phyloP scores from a whole-genome alignment of 1,140 invertebrate genomes.

The Geopemphigus sp. region DNA sequence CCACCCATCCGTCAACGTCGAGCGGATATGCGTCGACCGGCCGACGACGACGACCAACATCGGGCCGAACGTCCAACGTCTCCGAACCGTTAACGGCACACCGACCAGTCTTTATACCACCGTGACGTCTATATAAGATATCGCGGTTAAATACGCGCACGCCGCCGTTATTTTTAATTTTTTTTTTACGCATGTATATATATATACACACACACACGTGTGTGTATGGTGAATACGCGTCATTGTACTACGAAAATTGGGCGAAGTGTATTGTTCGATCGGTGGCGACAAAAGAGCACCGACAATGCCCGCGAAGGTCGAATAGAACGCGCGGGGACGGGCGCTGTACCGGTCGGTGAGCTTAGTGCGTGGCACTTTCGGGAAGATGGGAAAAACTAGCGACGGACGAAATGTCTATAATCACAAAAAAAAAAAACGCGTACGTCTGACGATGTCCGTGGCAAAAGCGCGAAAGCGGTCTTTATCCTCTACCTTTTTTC shows the following conservation, averaged over 20 bases:
- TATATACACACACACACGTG: neutral
- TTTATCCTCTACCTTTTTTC: too few relatives aligned
- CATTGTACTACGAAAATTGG: slow-evolving; percentile 41
- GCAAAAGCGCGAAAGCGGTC: too few relatives aligned
- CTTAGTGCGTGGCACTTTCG: neutral
- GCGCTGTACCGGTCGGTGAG: neutral
- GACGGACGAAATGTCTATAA: neutral
- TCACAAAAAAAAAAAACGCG: neutral
- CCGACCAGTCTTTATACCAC: too few relatives aligned
- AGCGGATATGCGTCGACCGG: too few relatives aligned
- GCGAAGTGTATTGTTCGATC: slow-evolving; percentile 30
- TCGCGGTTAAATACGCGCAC: too few relatives aligned
- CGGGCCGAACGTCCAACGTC: too few relatives aligned
- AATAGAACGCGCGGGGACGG: slow-evolving; percentile 20
- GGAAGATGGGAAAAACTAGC: neutral
- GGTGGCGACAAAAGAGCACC: slow-evolving; percentile 27
- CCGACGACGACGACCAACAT: too few relatives aligned
- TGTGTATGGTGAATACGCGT: neutral
- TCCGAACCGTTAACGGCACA: too few relatives aligned
- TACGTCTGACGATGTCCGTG: too few relatives aligned
- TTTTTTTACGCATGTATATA: neutral
- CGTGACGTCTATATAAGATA: too few relatives aligned
- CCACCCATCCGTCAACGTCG: too few relatives aligned
- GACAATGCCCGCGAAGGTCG: slow-evolving; percentile 33
- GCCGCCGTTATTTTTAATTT: too few relatives aligned